phyloP scores from a whole-genome alignment of 2,888 invertebrate genomes.

The Metacarcinus magister region DNA sequence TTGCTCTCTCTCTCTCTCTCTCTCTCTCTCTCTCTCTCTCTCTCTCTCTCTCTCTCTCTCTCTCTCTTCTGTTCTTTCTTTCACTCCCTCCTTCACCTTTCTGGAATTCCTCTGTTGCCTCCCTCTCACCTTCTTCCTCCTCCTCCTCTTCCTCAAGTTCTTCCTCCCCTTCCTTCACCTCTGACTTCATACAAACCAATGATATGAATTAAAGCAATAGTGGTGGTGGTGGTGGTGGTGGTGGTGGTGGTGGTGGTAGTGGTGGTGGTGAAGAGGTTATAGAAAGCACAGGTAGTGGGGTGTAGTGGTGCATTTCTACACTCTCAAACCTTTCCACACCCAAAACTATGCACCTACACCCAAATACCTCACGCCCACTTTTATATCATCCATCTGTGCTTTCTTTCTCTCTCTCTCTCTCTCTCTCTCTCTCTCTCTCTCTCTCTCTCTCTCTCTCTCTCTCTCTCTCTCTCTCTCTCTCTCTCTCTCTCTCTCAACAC shows the following conservation, averaged over 20 bases:
- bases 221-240: not conserved
- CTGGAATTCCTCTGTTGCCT: not conserved
- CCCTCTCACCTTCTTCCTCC: not conserved
- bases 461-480: not conserved
- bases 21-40: not conserved
- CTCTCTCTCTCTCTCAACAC: not conserved
- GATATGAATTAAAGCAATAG: not conserved
- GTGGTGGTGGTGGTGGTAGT: not conserved
- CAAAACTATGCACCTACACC: not conserved
- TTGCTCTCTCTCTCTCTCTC: not conserved
- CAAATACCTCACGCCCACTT: not conserved
- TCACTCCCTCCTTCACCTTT: not conserved
- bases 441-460: constrained; percentile 20
- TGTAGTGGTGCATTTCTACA: not conserved
- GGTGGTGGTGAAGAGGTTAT: not conserved
- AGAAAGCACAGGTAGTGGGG: not conserved
- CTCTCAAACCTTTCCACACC: not conserved
- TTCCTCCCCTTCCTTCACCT: not conserved
- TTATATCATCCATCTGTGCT: not conserved
- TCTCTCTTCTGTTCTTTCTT: too few species aligned
- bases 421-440: not conserved
- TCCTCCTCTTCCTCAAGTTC: not conserved
- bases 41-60: not conserved
- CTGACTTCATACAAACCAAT: not conserved
- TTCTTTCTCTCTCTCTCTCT: too few species aligned